Evolutionary conservation across 2,888 invertebrate species (phyloP).

Genomic region (Ennomos fuscantarius): DNA sequence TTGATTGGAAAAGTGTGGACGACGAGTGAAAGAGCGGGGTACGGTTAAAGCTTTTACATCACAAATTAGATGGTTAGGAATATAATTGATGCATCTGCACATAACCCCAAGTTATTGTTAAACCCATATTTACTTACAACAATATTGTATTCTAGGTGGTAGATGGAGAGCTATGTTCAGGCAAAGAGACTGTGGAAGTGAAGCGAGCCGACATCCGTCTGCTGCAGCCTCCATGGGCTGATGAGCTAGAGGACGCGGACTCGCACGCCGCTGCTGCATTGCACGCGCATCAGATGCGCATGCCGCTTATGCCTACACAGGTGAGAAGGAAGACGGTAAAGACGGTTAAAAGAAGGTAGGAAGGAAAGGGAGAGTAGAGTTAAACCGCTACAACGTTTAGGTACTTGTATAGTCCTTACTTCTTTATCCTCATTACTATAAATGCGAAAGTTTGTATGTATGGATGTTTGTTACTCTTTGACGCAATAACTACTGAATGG

Average conservation of each 20-base stretch:
- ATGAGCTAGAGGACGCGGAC: constrained; percentile 92
- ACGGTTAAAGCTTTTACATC: too few species aligned
- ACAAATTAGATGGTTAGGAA: too few species aligned
- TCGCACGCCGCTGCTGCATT: constrained; percentile 63
- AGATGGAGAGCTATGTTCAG: constrained; percentile 60
- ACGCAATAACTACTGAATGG: too few species aligned
- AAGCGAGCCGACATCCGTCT: constrained; percentile 96
- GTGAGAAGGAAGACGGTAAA: constrained; percentile 44
- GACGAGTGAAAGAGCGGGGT: too few species aligned
- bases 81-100: neutral
- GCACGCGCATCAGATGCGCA: constrained; percentile 65
- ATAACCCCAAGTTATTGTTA: neutral
- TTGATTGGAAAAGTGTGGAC: too few species aligned
- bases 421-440: too few species aligned
- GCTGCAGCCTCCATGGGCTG: constrained; percentile 97
- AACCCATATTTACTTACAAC: neutral
- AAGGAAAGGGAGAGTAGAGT: too few species aligned
- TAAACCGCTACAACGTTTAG: too few species aligned
- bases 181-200: constrained; percentile 86
- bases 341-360: too few species aligned
- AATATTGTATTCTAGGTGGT: constrained; percentile 82
- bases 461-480: too few species aligned
- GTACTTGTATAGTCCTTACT: too few species aligned
- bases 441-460: too few species aligned
- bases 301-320: constrained; percentile 67